Conservation (phyloP, 2,797 vertebrate genomes). For the Peromyscus melanophrys region DNA sequence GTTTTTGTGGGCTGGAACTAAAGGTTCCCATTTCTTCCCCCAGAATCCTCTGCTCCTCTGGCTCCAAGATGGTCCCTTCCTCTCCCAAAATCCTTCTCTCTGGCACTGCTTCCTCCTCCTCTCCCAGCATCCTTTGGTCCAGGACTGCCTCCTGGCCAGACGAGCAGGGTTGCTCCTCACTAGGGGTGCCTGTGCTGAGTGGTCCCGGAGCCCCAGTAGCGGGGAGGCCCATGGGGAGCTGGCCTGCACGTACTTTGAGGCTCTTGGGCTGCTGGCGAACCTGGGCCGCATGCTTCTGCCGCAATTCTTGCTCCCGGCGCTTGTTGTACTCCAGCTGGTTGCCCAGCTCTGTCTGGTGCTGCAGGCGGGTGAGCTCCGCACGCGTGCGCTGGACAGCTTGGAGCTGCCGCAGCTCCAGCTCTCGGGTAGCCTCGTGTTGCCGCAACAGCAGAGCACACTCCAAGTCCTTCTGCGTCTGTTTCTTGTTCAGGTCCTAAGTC, state of each 20-base stretch:
- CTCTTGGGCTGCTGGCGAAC: conserved; percentile 98
- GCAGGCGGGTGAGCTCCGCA: conserved; percentile 95
- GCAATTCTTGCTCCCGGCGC: conserved; percentile 95
- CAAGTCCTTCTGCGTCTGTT: conserved; percentile 96
- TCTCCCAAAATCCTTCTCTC: conserved; percentile 85
- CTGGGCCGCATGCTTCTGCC: conserved; percentile 96
- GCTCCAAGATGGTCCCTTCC: conserved; percentile 77
- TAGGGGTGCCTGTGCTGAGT: conserved; percentile 79
- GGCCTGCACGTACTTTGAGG: conserved; percentile 95
- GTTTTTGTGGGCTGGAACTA: conserved; percentile 69
- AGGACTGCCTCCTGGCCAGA: conserved; percentile 77
- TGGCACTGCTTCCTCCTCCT: conserved; percentile 83
- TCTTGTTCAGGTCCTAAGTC: conserved; percentile 95
- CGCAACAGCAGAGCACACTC: conserved; percentile 96
- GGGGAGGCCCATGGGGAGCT: conserved; percentile 78
- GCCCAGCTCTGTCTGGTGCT: conserved; percentile 97
- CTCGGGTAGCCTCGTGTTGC: conserved; percentile 96
- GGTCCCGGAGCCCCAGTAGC: conserved; percentile 79
- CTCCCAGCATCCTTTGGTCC: conserved; percentile 82
- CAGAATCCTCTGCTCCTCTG: conserved; percentile 81
- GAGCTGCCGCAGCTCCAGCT: conserved; percentile 96
- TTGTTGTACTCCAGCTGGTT: conserved; percentile 99
- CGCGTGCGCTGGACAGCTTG: conserved; percentile 94
- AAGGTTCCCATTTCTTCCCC: conserved; percentile 74
- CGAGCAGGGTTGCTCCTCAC: conserved; percentile 80